These are phyloP conservation scores for Nycticorax nycticorax DNA, from an alignment of 2,113 vertebrate genomes.

Conservation along the genomic window DNA sequence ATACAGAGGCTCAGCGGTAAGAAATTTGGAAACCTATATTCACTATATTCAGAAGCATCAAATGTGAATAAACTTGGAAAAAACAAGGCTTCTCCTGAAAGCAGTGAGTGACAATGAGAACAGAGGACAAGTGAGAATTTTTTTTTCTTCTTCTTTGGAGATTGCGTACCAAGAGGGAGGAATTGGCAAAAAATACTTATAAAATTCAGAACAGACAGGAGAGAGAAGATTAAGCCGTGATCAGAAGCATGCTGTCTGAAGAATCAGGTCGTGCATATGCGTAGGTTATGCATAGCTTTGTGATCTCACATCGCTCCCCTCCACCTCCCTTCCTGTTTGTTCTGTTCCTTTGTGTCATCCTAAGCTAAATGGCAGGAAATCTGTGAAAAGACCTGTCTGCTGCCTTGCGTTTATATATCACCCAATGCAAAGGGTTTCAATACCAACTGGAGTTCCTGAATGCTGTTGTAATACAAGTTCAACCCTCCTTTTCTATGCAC, in stretches of 20 bases:
- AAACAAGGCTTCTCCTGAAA: background rate
- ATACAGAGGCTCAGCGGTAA: background rate
- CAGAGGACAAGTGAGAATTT: background rate
- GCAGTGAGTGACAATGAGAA: background rate
- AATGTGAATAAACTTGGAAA: background rate
- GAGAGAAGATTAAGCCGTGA: background rate
- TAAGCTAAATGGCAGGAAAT: background rate
- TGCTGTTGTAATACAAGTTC: background rate
- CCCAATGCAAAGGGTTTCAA: background rate
- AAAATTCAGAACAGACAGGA: background rate
- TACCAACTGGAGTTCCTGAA: background rate
- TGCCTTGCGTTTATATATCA: background rate
- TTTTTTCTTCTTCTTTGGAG: background rate
- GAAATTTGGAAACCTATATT: background rate
- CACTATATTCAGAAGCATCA: background rate
- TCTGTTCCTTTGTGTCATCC: background rate
- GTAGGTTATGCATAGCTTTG: background rate
- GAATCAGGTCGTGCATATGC: conserved; percentile 25
- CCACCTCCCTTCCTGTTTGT: background rate
- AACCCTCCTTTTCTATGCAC: background rate
- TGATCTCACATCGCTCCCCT: background rate
- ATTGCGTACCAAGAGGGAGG: background rate
- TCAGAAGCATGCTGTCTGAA: background rate
- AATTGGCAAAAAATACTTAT: background rate
- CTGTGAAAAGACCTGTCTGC: background rate